Base-by-base conservation (phyloP, 2,888 invertebrate species). In the Megalurothrips usitatus region DNA sequence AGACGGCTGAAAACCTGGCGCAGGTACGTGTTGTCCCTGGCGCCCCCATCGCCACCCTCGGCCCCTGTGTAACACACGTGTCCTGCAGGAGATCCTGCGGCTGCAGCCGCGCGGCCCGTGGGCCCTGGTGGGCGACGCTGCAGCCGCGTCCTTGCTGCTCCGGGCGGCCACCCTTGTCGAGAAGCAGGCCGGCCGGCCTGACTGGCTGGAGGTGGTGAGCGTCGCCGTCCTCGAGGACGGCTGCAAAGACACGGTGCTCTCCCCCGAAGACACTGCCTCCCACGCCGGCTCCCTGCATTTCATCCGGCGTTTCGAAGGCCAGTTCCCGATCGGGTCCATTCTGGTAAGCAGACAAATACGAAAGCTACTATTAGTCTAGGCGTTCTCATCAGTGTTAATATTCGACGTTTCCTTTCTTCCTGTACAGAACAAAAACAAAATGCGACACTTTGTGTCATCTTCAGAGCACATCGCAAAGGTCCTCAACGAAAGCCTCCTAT, bases 161-260 rank as follows among this genome's bases (percentile, higher is more conserved):
- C n/a, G 26, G 8, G 68, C 68, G 23, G 68, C 68, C 23, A 8
- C 23, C 23, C 26, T 75, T 23, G 68, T 75, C 26, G 68, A 75
- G 68, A 12, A 26, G 26, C 23, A 26, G 26, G 68, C 68, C 23
- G 68, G 68, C 26, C 9, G 26, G 8, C 68, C 68, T 2, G 26
- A 75, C 68, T 75, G 68, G 68, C 26, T 12, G 68, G 68, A 75
- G 68, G 68, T 75, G 6, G 68, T 75, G 68, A n/a, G 23, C 68
- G 12, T 75, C 11, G 68, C 68, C 26, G 23, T 75, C 23, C 26
- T 75, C 11, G 68, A 75, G 68, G 26, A 12, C 68, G 68, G 68
- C 23, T n/a, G 11, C 8, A 12, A 75, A 1, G 23, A 26, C 26
- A 26, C 26, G 26, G 4, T 10, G 11, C 9, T 12, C 26, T 1